Conservation (phyloP, 1,140 invertebrate species). For the Drosophila mojavensis region DNA sequence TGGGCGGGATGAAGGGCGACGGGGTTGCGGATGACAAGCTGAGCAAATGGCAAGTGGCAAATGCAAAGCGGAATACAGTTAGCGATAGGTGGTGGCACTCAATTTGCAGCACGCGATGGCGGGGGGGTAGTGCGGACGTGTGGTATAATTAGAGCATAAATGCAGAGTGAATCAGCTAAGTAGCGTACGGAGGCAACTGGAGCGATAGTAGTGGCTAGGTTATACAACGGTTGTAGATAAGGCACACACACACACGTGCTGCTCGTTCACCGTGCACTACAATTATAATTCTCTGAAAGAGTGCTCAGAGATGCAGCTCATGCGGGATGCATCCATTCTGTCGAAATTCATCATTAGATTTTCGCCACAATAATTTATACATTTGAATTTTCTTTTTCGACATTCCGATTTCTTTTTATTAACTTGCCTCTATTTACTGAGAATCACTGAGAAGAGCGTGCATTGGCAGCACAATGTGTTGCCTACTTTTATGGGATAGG, state of each 20-base stretch:
- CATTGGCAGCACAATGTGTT: conserved; percentile 39
- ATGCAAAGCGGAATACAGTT: conserved; percentile 36
- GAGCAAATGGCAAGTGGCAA: conserved; percentile 26
- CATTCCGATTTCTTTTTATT: background rate
- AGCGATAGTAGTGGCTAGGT: conserved; percentile 2
- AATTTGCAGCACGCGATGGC: conserved; percentile 60
- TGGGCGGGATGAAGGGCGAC: background rate
- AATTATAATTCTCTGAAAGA: no score
- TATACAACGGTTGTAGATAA: conserved; percentile 24
- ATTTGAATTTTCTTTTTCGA: background rate
- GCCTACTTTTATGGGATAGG: conserved; percentile 45
- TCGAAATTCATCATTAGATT: no score
- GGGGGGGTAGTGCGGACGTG: conserved; percentile 13
- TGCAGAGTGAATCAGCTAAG: conserved; percentile 18
- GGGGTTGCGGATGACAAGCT: conserved; percentile 15
- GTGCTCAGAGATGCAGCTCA: no score
- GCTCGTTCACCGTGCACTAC: no score
- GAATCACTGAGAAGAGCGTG: background rate
- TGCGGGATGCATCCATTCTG: no score
- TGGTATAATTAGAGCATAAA: conserved; percentile 69
- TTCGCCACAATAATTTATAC: no score
- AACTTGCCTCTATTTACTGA: conserved; percentile 10
- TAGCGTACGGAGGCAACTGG: background rate
- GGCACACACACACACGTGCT: background rate
- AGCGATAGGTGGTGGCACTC: conserved; percentile 57